A percentile compares a stretch with the other conserved stretches of the same genome.
Conservation (phyloP, 2,797 vertebrate genomes). For the Darevskia mixta region DNA sequence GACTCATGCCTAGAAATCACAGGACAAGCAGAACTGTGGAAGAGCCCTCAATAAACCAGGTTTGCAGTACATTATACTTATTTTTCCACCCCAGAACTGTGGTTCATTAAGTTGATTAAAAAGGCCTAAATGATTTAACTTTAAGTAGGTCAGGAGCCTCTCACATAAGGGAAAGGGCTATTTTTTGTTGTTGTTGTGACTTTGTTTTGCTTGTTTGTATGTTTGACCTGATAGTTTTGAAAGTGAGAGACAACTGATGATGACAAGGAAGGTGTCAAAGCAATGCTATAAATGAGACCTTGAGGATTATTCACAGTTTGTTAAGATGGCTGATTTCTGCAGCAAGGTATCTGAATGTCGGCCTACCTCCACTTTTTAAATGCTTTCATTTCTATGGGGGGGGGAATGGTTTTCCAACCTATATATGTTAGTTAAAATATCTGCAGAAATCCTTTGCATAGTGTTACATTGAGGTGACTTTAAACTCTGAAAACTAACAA, state of each 20-base stretch:
- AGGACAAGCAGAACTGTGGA: no score
- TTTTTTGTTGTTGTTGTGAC: background rate
- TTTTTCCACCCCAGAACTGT: background rate
- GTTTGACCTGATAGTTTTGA: slow-evolving; percentile 18
- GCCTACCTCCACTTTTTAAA: background rate
- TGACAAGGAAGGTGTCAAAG: slow-evolving; percentile 1
- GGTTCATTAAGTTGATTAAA: background rate
- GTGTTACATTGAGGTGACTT: no score
- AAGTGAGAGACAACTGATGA: slow-evolving; percentile 12
- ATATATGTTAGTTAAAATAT: no score
- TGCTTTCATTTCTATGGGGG: background rate
- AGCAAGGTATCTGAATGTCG: background rate
- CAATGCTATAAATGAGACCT: slow-evolving; percentile 12
- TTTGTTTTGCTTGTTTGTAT: background rate
- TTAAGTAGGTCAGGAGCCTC: slow-evolving; percentile 20
- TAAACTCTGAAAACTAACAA: no score
- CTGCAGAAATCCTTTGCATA: no score
- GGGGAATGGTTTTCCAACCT: no score
- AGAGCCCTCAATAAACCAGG: background rate
- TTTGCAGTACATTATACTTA: background rate
- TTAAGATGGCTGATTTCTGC: background rate
- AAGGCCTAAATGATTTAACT: background rate
- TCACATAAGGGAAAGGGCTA: background rate
- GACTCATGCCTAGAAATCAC: no score
- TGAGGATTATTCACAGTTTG: background rate